Base-by-base conservation (phyloP, 2,888 invertebrate species). In the Strigamia maritima region DNA sequence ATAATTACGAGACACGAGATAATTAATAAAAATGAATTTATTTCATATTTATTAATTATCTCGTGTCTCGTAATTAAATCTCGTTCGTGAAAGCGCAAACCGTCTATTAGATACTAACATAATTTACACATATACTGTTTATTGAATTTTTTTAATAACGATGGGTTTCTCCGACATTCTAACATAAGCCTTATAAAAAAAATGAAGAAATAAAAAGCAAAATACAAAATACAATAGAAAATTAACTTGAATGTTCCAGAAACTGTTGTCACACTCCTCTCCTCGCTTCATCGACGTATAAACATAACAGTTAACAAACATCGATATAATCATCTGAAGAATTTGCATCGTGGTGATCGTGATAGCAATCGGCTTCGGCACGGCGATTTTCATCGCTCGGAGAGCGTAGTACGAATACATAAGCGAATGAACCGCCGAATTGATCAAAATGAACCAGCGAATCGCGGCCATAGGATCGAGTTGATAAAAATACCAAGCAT, bases 261-360 rank as follows among this genome's bases (percentile, higher is more conserved):
- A 90, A 82, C 94, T 93, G 84, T 95, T 93, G 86, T 93, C 92
- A 86, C 95, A 96, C 82, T 93, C 90, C 83, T 90, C 90, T 14
- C 91, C 90, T 19, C 90, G 89, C 22, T 75, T 77, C 7, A 81
- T 10, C 2, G 81, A 81, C 85, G 93, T n/a, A 8, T 31, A 35
- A 19, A 12, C 75, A 3, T 4, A 75, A 26, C 3, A 10, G 24
- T 19, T 31, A 2, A 75, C 10, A 16, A 75, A 31, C 19, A 24
- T 16, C 8, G 28, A 38, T 1, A 75, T 7, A 2, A 28, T 2
- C 31, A 31, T 26, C 35, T 75, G 75, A 2, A 28, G 2, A 2
- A 75, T 12, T 16, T 75, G 75, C 28, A 31, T 12, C 3, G 35
- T 7, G 10, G 75, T 75, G 26, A 75, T 75, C 7, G 10, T 4